Conservation (phyloP, 2,113 vertebrate species). For the Colaptes auratus region DNA sequence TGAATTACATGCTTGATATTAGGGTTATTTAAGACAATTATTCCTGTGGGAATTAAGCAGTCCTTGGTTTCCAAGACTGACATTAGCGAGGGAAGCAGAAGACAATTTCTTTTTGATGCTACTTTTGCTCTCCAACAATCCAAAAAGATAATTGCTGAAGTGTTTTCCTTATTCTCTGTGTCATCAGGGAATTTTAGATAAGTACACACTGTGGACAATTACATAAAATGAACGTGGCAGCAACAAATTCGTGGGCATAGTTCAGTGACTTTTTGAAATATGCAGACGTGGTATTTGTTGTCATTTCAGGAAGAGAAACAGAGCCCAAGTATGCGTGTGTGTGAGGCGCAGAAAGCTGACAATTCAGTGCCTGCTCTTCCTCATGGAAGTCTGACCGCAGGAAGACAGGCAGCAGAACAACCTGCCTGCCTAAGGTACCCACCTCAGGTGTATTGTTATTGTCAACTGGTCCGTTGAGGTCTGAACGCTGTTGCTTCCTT, state of each 20-base stretch:
- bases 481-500: slow-evolving; percentile 94
- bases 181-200: not conserved
- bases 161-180: not conserved
- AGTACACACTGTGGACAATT: not conserved
- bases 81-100: fast-evolving
- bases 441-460: slow-evolving; percentile 95
- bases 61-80: not conserved
- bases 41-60: not conserved
- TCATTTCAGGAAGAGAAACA: not conserved
- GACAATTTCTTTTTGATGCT: not conserved
- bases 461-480: slow-evolving; percentile 92
- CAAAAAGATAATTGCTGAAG: not conserved
- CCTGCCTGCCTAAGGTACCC: not conserved
- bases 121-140: not conserved
- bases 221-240: not conserved
- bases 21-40: not conserved
- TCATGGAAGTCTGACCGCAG: not conserved
- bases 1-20: not conserved
- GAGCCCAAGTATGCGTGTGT: not conserved
- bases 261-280: not conserved
- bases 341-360: not conserved
- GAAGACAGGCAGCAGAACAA: not conserved
- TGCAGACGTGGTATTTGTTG: not conserved
- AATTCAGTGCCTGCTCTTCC: not conserved
- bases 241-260: not conserved